A percentile compares a stretch with the other conserved stretches of the same genome.
Evolutionary conservation across 2,888 invertebrate genomes (phyloP).

Genomic region (Adelognathus sp.): DNA sequence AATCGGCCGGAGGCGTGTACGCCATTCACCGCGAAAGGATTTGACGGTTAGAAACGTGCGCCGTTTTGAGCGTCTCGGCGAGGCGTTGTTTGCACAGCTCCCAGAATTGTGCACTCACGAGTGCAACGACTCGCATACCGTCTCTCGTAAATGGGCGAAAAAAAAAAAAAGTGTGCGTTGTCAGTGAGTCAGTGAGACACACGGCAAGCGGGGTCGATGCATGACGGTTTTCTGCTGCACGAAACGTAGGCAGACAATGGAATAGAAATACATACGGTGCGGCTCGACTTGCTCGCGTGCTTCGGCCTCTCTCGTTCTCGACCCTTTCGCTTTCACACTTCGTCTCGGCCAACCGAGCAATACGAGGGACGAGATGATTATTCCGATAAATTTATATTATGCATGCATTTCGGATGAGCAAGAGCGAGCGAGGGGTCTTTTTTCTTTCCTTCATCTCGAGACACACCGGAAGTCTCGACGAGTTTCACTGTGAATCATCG

Average conservation of each 20-base stretch:
- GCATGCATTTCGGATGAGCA: conserved; percentile 44
- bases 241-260: conserved; percentile 75
- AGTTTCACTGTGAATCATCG: conserved; percentile 40
- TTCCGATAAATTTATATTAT: conserved; percentile 51
- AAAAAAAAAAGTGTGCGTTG: conserved; percentile 53
- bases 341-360: conserved; percentile 19
- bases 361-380: background rate
- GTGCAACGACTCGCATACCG: conserved; percentile 32
- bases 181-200: conserved; percentile 61
- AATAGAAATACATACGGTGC: conserved; percentile 62
- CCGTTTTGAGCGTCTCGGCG: conserved; percentile 17
- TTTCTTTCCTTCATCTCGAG: background rate
- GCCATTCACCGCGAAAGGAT: conserved; percentile 49
- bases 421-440: background rate
- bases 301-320: conserved; percentile 14
- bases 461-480: background rate
- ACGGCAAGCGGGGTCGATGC: conserved; percentile 14
- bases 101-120: conserved; percentile 31
- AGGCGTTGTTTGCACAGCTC: background rate
- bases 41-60: conserved; percentile 15
- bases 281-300: conserved; percentile 40
- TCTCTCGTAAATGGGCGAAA: conserved; percentile 57
- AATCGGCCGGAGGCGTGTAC: conserved; percentile 45
- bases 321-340: conserved; percentile 38
- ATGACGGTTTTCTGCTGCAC: conserved; percentile 60